Evolutionary conservation across 2,888 invertebrate genomes (phyloP).

Genomic region (Tillus elongatus): DNA sequence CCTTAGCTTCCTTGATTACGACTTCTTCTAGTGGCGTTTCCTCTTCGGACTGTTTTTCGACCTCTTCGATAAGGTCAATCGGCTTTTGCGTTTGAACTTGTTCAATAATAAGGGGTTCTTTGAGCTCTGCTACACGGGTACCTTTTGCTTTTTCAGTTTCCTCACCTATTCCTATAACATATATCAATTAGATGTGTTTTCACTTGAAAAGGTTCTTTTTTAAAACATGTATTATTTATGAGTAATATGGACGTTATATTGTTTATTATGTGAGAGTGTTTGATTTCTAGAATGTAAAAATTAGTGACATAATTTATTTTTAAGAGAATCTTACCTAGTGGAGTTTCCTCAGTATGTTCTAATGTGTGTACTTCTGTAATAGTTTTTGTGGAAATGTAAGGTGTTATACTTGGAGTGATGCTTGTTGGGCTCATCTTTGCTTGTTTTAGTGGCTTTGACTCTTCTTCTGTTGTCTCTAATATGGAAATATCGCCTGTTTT

Average conservation of each 20-base stretch:
- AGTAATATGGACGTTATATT: too few relatives aligned
- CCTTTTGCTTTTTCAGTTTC: conserved; percentile 23
- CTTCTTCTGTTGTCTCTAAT: not conserved
- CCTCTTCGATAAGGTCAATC: conserved; percentile 13
- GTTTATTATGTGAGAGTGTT: conserved; percentile 3
- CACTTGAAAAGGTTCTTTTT: conserved; percentile 24
- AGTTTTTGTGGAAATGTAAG: conserved; percentile 29
- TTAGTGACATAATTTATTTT: conserved; percentile 4
- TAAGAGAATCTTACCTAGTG: conserved; percentile 27
- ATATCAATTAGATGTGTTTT: conserved; percentile 17
- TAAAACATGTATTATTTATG: conserved; percentile 6
- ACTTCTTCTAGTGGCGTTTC: conserved; percentile 5
- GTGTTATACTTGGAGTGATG: conserved; percentile 19
- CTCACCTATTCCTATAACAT: too few relatives aligned
- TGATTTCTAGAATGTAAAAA: conserved; percentile 14
- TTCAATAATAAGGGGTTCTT: conserved; percentile 29
- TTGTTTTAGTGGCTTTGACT: not conserved
- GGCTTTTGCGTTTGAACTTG: conserved; percentile 30
- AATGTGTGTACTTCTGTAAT: conserved; percentile 32
- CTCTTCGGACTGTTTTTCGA: not conserved
- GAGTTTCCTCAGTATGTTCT: conserved; percentile 30
- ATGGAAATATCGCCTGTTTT: not conserved
- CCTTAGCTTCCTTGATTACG: conserved; percentile 29
- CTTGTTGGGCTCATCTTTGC: conserved; percentile 18
- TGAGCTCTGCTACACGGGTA: conserved; percentile 25